Base-by-base conservation (phyloP, 2,888 invertebrate genomes). In the Scaptomyza polygonia region DNA sequence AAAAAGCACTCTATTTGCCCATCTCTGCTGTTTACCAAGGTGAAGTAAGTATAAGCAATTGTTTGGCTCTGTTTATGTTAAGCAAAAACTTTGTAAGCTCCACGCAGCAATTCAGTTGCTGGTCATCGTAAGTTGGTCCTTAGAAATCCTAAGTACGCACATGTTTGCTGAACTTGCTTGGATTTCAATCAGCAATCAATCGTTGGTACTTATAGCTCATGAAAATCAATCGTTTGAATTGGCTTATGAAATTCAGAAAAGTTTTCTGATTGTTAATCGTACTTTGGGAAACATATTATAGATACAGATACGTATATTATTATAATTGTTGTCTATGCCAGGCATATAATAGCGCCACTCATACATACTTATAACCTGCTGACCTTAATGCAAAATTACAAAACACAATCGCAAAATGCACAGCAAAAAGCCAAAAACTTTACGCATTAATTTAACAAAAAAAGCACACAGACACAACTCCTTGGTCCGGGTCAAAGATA, bases 401-500 rank as follows among this genome's bases (percentile, higher is more conserved):
- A 49, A 52, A 58, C 43, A 62, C 42, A 62, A 62, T 42, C 40
- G 36, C 39, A 39, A 56, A 53, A 44, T 68, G 63, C 65, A 64
- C 39, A 52, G 55, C 55, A 45, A 58, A 40, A 43, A 52, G 48
- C 39, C 48, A 47, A 65, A 67, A 79, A 79, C 67, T 83, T 73
- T 74, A 36, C 27, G 65, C 67, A 82, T 77, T 82, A 81, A 82
- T 14, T n/a, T 82, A 85, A 82, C 76, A 63, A 59, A 21, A 59
- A 21, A 55, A 40, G 42, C 42, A 2, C 52, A 14, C 25, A 59
- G 45, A 45, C 29, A 25, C 59, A 27, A 40, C 65, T 65, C 57
- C 51, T 56, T 68, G 58, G 79, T 14, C 48, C 72, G 68, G 78
- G 79, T 86, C 79, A 86, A 79, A 84, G 77, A 81, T 78, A 86